Conservation (phyloP, 1,140 invertebrate species). For the Magallana angulata region DNA sequence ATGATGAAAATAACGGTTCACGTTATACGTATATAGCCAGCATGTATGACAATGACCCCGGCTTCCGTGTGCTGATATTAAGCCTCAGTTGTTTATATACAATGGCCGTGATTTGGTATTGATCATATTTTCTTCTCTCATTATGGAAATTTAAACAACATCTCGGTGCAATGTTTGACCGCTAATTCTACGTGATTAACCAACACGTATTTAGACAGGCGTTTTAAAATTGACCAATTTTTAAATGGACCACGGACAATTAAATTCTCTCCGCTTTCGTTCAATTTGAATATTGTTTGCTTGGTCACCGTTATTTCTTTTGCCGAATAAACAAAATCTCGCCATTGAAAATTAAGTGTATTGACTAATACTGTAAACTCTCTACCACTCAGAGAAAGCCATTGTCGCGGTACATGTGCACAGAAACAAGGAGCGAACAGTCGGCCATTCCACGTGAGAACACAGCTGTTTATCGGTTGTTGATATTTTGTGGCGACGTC, state of each 20-base stretch:
- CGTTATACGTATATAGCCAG: too few relatives aligned
- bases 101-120: neutral
- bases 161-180: conserved; percentile 2
- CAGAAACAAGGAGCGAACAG: neutral
- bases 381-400: neutral
- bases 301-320: conserved; percentile 6
- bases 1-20: too few relatives aligned
- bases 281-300: neutral
- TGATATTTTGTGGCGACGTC: too few relatives aligned
- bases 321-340: conserved; percentile 7
- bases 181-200: conserved; percentile 2
- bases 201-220: neutral
- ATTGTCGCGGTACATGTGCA: neutral
- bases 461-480: too few relatives aligned
- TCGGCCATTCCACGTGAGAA: neutral
- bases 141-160: conserved; percentile 4
- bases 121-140: conserved; percentile 1
- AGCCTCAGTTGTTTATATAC: neutral
- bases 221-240: conserved; percentile 30
- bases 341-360: neutral
- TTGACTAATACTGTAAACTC: neutral
- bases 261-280: conserved; percentile 25
- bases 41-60: too few relatives aligned
- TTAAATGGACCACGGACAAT: conserved; percentile 24
- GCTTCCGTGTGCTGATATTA: neutral